phyloP scores from a whole-genome alignment of 2,113 vertebrate genomes.

The Chaetura pelagica region DNA sequence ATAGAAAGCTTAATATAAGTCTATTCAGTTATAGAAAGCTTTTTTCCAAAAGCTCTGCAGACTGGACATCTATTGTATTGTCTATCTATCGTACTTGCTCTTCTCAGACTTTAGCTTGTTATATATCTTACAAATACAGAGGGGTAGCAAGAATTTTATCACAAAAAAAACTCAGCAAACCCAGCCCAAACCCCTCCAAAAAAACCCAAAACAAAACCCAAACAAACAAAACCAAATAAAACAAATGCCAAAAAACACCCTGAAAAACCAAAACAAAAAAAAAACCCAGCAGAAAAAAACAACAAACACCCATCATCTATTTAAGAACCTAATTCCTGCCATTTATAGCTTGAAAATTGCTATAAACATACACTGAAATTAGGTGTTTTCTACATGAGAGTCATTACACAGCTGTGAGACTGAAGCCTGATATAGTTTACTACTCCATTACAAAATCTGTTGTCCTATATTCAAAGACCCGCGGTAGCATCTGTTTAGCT shows the following conservation, averaged over 20 bases:
- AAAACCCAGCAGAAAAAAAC: not conserved
- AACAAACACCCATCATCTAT: not conserved
- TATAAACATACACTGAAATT: not conserved
- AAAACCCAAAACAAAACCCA: too few species aligned
- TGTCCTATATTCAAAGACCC: not conserved
- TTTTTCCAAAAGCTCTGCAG: not conserved
- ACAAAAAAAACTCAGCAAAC: not conserved
- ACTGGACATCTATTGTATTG: too few species aligned
- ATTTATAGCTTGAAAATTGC: not conserved
- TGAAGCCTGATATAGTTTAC: not conserved
- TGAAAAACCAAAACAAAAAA: not conserved
- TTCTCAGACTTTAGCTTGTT: conserved; percentile 13
- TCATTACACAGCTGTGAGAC: not conserved
- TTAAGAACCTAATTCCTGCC: not conserved
- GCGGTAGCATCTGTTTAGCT: not conserved
- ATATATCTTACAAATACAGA: not conserved
- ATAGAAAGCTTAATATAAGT: not conserved
- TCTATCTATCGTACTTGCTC: not conserved
- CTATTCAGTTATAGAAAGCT: not conserved
- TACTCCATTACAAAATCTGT: not conserved
- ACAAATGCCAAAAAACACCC: not conserved
- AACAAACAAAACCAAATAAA: not conserved
- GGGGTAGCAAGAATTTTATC: not conserved
- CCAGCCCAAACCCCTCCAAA: not conserved
- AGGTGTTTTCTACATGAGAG: not conserved